Conservation (phyloP, 2,113 vertebrate genomes). For the Menura novaehollandiae region DNA sequence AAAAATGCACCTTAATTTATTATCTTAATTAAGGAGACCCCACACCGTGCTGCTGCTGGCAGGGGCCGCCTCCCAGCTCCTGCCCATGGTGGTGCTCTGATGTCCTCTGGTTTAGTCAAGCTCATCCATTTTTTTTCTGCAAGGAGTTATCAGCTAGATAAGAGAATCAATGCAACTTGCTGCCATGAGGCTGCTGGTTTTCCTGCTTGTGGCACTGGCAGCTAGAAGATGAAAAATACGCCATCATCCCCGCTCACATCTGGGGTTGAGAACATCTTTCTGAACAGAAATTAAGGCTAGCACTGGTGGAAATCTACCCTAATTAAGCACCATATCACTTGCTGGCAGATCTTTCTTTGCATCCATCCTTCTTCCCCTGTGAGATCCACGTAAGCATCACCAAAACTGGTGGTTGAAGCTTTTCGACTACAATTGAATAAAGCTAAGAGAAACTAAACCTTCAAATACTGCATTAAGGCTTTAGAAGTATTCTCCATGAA, state of each 20-base stretch:
- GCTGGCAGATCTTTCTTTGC: not conserved
- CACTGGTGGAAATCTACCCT: not conserved
- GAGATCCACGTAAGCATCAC: not conserved
- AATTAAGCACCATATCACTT: not conserved
- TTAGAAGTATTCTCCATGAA: not conserved
- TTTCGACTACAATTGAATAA: not conserved
- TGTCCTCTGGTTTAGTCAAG: not conserved
- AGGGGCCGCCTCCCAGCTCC: not conserved
- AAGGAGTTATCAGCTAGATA: not conserved
- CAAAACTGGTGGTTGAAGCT: not conserved
- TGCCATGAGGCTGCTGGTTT: accelerated
- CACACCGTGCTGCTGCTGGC: not conserved
- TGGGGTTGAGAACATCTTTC: not conserved
- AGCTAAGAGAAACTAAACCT: not conserved
- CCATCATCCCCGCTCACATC: not conserved
- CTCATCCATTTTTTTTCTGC: not conserved
- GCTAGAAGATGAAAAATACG: not conserved
- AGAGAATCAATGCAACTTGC: not conserved
- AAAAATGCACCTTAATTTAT: not conserved
- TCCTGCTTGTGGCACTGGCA: not conserved
- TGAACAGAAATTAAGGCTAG: not conserved
- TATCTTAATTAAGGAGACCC: not conserved
- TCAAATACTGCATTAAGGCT: not conserved
- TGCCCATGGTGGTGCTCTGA: accelerated
- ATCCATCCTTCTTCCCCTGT: not conserved